A percentile compares a stretch with the other conserved stretches of the same genome.
These are phyloP conservation scores for Eulimnadia texana DNA, from an alignment of 1,140 invertebrate species.

Conservation along the genomic window DNA sequence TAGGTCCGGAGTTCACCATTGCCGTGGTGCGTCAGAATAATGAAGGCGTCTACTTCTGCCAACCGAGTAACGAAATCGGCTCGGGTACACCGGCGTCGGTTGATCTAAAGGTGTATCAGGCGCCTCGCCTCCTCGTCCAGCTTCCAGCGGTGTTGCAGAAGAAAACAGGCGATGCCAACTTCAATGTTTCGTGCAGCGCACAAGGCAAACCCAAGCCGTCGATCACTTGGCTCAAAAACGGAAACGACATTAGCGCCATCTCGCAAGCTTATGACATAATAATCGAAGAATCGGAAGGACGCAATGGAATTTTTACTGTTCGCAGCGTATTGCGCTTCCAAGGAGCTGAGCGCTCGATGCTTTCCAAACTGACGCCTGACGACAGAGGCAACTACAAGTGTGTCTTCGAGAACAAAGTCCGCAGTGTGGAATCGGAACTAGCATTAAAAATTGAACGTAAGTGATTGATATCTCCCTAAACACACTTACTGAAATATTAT, in stretches of 20 bases:
- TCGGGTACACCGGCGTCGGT: constrained; percentile 66
- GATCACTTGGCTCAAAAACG: constrained; percentile 75
- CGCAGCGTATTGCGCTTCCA: constrained; percentile 65
- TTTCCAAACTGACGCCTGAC: constrained; percentile 57
- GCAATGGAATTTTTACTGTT: constrained; percentile 56
- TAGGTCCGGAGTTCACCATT: constrained; percentile 68
- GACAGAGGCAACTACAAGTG: constrained; percentile 78
- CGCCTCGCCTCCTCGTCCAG: constrained; percentile 63
- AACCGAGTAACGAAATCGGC: constrained; percentile 75
- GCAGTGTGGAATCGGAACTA: constrained; percentile 68
- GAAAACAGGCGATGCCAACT: constrained; percentile 63
- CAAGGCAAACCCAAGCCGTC: constrained; percentile 71
- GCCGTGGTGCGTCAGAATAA: constrained; percentile 61
- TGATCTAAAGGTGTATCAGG: constrained; percentile 67
- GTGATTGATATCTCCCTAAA: neutral
- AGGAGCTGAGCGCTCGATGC: constrained; percentile 53
- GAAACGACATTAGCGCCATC: constrained; percentile 42
- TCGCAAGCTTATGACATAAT: constrained; percentile 48
- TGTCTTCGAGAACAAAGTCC: constrained; percentile 76
- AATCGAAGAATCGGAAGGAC: constrained; percentile 53
- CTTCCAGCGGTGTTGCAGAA: constrained; percentile 61
- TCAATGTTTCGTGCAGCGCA: constrained; percentile 64
- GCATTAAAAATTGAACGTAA: constrained; percentile 65
- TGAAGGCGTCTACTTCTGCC: constrained; percentile 77
- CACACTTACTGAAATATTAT: neutral